phyloP scores from a whole-genome alignment of 1,140 invertebrate species.

The Portunus trituberculatus region DNA sequence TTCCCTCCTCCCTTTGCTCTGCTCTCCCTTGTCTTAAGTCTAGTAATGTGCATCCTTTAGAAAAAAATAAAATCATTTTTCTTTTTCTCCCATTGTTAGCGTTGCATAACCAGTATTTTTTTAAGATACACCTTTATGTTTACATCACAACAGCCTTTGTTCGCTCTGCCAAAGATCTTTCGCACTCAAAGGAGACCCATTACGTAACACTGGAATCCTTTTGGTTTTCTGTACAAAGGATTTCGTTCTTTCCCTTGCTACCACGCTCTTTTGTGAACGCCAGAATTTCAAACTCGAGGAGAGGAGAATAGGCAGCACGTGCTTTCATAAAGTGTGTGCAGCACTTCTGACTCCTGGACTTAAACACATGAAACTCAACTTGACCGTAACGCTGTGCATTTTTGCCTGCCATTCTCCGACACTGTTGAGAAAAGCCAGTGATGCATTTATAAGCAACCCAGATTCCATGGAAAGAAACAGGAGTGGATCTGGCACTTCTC shows the following conservation, averaged over 20 bases:
- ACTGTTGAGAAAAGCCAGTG: too few species aligned
- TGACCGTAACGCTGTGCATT: neutral
- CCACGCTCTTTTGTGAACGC: neutral
- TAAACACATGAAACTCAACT: neutral
- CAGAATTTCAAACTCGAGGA: neutral
- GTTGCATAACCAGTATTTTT: too few species aligned
- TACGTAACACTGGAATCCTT: neutral
- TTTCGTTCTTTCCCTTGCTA: neutral
- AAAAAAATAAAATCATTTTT: too few species aligned
- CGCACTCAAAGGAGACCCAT: neutral
- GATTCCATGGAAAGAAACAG: too few species aligned
- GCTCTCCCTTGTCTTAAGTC: neutral
- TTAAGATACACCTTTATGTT: neutral
- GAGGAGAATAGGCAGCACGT: neutral
- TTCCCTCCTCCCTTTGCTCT: neutral
- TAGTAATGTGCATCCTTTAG: too few species aligned
- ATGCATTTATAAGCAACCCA: too few species aligned
- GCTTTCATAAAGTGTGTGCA: neutral
- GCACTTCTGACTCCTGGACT: neutral
- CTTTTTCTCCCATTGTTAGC: too few species aligned
- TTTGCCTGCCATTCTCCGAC: too few species aligned
- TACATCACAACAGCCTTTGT: conserved; percentile 5
- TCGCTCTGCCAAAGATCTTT: neutral
- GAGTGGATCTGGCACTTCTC: too few species aligned
- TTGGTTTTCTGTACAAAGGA: neutral